Evolutionary conservation across 2,113 vertebrate genomes (phyloP), one percentile per base, ranked within the genome.

Genomic region (Pomatorhinus ruficollis): DNA sequence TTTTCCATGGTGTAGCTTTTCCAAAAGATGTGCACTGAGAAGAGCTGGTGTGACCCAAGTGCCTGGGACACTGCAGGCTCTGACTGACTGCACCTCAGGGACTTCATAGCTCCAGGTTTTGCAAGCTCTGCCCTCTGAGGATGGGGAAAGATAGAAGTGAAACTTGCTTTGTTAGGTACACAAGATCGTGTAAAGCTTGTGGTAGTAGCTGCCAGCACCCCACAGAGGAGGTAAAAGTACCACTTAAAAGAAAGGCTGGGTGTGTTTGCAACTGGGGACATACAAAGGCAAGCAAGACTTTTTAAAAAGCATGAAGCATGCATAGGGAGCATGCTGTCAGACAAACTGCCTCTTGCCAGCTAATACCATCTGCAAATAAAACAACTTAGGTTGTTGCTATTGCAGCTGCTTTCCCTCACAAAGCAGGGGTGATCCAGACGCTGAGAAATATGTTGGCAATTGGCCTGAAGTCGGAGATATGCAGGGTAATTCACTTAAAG

Each of bases 331-430:
- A 0, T 50, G n/a, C 56, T 75, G 50, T 75, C 84, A 76, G 80
- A 59, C 8, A 1, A 22, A 10, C 21, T 52, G 77, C 66, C 65
- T 56, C 59, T 84, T 91, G 84, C 37, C 65, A 96, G 90, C 77
- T 80, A 85, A 44, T 61, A 42, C 33, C 30, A 69, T 54, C 85
- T 4, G 18, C 72, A 87, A 89, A 84, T 93, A 87, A 95, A 96
- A 77, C 47, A 77, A 70, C 74, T 81, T 61, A 19, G 85, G 42
- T 66, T 81, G 76, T 80, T 96, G 90, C 82, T 78, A 9, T 54
- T 95, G 92, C 80, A 78, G 74, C 66, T 69, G 86, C 91, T 82
- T 91, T 90, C 61, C 45, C 65, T 96, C 49, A 19, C 59, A 59
- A 61, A 79, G 77, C 61, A 65, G 69, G 4, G 25, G 33, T 76